phyloP scores from a whole-genome alignment of 2,113 vertebrate genomes.

The Phyllopteryx taeniolatus region DNA sequence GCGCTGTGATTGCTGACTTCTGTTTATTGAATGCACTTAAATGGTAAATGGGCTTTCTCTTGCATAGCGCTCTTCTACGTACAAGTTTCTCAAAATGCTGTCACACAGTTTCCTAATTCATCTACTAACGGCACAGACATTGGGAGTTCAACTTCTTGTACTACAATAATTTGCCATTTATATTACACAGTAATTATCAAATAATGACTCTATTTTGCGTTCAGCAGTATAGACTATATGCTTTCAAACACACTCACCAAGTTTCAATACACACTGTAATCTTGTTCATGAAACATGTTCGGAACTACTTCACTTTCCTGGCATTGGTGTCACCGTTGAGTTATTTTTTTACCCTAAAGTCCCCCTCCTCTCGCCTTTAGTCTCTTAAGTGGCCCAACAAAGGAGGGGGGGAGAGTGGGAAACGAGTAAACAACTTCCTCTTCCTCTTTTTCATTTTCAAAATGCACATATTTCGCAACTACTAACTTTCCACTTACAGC shows the following conservation, averaged over 20 bases:
- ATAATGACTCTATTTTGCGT: not conserved
- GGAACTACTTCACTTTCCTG: conserved; percentile 22
- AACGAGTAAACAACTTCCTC: conserved; percentile 39
- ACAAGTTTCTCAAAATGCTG: not conserved
- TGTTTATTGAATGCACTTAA: not conserved
- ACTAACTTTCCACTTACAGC: conserved; percentile 67
- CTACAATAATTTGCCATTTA: not conserved
- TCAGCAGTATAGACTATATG: not conserved
- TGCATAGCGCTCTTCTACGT: not conserved
- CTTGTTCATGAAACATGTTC: not conserved
- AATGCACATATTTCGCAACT: conserved; percentile 66
- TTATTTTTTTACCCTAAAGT: conserved; percentile 36
- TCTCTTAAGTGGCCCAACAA: conserved; percentile 5
- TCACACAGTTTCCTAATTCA: not conserved
- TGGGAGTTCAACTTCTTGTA: not conserved
- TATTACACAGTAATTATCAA: not conserved
- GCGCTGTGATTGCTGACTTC: not conserved
- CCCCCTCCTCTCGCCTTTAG: not conserved
- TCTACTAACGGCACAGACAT: not conserved
- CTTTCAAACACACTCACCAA: not conserved
- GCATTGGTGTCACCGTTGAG: conserved; percentile 13
- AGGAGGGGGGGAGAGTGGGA: too few species aligned
- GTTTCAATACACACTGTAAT: not conserved
- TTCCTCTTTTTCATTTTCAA: conserved; percentile 70
- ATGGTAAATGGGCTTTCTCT: not conserved